Conservation (phyloP, 2,888 invertebrate species). For the Pyrrhosoma nymphula region DNA sequence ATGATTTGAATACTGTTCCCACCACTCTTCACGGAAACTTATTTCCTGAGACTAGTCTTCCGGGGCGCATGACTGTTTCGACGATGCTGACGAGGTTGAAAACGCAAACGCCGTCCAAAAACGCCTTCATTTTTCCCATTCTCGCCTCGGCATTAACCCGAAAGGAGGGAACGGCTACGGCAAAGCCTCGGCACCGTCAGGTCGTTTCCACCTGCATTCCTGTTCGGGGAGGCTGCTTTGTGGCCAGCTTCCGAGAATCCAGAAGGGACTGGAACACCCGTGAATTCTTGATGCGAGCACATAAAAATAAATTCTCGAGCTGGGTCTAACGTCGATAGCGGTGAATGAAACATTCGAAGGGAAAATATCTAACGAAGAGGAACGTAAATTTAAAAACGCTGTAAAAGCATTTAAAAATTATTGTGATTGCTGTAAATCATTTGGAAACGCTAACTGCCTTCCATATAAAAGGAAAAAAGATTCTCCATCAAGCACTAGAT, state of each 20-base stretch:
- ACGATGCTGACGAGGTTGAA: too few species aligned
- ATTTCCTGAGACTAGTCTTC: too few species aligned
- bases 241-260: background rate
- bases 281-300: background rate
- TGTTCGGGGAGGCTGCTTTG: background rate
- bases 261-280: background rate
- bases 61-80: too few species aligned
- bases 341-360: background rate
- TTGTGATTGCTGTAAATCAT: too few species aligned
- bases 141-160: too few species aligned
- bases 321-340: background rate
- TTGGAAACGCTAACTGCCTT: too few species aligned
- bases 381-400: background rate
- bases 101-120: too few species aligned
- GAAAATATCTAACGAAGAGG: background rate
- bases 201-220: background rate
- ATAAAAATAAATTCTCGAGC: background rate
- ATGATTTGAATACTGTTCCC: background rate
- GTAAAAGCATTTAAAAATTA: background rate
- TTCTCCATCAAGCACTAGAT: background rate
- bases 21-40: too few species aligned
- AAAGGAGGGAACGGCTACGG: too few species aligned
- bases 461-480: background rate
- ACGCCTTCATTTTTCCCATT: too few species aligned
- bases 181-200: background rate